Base-by-base conservation (phyloP, 1,140 invertebrate genomes). In the Brachionus calyciflorus region DNA sequence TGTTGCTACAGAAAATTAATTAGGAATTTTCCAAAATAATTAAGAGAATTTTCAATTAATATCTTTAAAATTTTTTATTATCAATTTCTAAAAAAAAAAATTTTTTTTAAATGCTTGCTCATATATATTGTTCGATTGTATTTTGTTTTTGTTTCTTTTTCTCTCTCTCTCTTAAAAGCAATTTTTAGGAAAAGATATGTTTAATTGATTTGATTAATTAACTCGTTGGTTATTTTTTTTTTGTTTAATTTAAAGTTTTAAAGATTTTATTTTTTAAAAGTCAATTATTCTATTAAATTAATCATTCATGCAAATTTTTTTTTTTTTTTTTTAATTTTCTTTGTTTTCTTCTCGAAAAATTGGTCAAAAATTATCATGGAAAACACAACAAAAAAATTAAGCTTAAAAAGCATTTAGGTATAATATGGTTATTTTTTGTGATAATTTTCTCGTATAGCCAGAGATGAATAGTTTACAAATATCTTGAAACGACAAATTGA, bases 211-310 rank as follows among this genome's bases (percentile, higher is more conserved):
- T 60, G 30, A 37, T 60, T 57, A 17, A 17, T 40, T 37, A 40
- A 37, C 19, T 4, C 19, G 19, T 37, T 60, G 30, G 19, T 37
- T 60, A 19, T 41, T 19, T 60, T 40, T 37, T 37, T 37, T 60
- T 60, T 60, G 55, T 60, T 60, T 60, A 37, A 60, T 60, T 60
- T 60, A 33, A 37, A 60, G 55, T 37, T 60, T 60, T 60, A 33
- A 60, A 60, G 55, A 60, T 60, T 60, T 57, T 60, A 33, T 28
- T 60, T 49, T 60, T 30, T n/a, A 5, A 60, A 33, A 60, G 55
- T 60, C 55, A 60, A 60, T 60, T 60, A 60, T 60, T 60, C 55
- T 60, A 60, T 60, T 40, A 60, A 60, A 60, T 60, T 30, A 60
- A 60, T 60, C 55, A 60, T 60, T 60, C 55, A 21, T 60, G 55